A percentile compares a stretch with the other conserved stretches of the same genome.
Evolutionary conservation across 2,888 invertebrate genomes (phyloP).

Genomic region (Drosophila planitibia): DNA sequence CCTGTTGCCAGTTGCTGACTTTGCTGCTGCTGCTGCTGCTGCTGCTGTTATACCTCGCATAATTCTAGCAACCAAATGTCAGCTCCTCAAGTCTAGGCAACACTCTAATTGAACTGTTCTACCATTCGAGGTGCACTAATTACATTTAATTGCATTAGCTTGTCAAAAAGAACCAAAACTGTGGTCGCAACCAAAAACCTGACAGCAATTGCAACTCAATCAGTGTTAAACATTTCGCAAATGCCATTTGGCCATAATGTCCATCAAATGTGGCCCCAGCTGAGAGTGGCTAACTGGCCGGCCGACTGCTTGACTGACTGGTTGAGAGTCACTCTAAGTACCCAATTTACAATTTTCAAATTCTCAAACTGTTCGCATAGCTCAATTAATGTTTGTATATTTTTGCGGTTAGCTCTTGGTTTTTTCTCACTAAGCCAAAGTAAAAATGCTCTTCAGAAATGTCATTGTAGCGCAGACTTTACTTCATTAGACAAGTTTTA

Average conservation of each 20-base stretch:
- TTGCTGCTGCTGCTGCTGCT: neutral
- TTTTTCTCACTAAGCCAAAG: neutral
- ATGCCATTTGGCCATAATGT: constrained; percentile 29
- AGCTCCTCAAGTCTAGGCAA: constrained; percentile 13
- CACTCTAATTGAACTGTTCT: constrained; percentile 67
- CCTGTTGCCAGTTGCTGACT: neutral
- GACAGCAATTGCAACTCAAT: constrained; percentile 59
- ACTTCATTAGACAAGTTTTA: neutral
- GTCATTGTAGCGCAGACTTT: neutral
- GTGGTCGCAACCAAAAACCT: neutral
- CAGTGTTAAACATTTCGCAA: constrained; percentile 46
- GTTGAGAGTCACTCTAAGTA: neutral
- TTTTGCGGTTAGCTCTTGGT: neutral
- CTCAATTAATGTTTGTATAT: neutral
- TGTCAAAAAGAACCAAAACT: constrained; percentile 42
- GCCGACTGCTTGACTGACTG: neutral
- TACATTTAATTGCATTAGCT: constrained; percentile 66
- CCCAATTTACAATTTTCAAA: constrained; percentile 1
- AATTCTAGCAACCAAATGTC: constrained; percentile 43
- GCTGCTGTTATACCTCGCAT: constrained; percentile 20
- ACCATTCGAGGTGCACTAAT: constrained; percentile 56
- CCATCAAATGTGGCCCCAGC: constrained; percentile 23
- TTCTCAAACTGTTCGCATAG: neutral
- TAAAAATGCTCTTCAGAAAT: neutral
- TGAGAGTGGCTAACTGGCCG: neutral